Percentiles rank a stretch among this genome's conserved stretches.
Evolutionary conservation across 2,888 invertebrate genomes (phyloP).

Genomic region (Auanema freiburgensis): DNA sequence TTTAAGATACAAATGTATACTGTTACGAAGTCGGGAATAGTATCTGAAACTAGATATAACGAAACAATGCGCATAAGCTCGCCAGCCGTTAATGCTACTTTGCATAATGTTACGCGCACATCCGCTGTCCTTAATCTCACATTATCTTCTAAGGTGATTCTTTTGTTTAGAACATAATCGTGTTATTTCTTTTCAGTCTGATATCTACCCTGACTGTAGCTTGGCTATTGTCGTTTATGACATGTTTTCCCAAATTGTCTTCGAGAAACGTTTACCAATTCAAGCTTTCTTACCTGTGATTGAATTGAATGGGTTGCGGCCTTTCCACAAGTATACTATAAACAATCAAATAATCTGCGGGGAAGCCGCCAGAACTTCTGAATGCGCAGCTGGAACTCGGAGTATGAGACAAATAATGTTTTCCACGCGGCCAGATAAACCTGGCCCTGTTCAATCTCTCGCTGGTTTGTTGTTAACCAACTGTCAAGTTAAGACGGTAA

Average conservation of each 20-base stretch:
- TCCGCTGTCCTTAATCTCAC: constrained; percentile 25
- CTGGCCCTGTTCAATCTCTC: constrained; percentile 50
- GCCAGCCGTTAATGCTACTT: constrained; percentile 50
- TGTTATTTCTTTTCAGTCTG: not conserved
- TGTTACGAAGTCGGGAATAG: constrained; percentile 61
- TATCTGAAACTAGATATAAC: constrained; percentile 55
- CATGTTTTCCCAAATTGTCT: constrained; percentile 45
- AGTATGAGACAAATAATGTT: constrained; percentile 50
- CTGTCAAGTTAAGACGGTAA: not conserved
- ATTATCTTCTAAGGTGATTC: constrained; percentile 2
- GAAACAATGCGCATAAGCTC: constrained; percentile 51
- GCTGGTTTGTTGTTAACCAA: constrained; percentile 13
- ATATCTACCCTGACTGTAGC: constrained; percentile 42
- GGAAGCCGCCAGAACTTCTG: constrained; percentile 21
- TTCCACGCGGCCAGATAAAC: constrained; percentile 54
- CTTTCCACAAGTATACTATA: constrained; percentile 58
- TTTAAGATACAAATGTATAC: constrained; percentile 58
- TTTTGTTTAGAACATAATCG: not conserved
- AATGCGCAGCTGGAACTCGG: constrained; percentile 42
- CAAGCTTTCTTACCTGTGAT: constrained; percentile 37
- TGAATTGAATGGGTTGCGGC: constrained; percentile 51
- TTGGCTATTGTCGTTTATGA: constrained; percentile 53
- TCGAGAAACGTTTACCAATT: constrained; percentile 41
- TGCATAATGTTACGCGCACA: constrained; percentile 44
- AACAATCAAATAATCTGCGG: constrained; percentile 41